Percentiles rank a stretch among this genome's conserved stretches.
phyloP scores from a whole-genome alignment of 2,113 vertebrate species.

The Notechis scutatus region DNA sequence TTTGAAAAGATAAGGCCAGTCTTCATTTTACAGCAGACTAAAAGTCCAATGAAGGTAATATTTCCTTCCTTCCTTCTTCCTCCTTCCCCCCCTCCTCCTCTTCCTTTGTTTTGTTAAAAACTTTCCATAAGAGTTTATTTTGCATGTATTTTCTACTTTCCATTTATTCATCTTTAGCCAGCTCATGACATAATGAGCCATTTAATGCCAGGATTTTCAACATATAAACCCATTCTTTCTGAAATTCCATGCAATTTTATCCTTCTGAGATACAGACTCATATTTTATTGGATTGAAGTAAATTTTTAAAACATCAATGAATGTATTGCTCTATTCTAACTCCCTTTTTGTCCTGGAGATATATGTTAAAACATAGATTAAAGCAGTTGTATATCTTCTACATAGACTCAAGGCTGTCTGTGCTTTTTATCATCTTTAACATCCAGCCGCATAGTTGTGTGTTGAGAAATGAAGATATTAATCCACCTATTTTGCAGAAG shows the following conservation, averaged over 20 bases:
- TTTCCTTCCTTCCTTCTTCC: background rate
- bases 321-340: constrained; percentile 14
- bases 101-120: background rate
- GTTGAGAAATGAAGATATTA: constrained; percentile 48
- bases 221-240: background rate
- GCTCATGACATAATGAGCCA: background rate
- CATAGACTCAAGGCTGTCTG: constrained; percentile 26
- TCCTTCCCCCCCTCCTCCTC: no score
- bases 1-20: background rate
- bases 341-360: background rate
- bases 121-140: background rate
- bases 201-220: background rate
- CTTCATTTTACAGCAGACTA: background rate
- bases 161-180: background rate
- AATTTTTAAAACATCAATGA: background rate
- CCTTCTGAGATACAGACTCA: background rate
- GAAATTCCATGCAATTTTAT: background rate
- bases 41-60: background rate
- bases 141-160: background rate
- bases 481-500: constrained; percentile 44
- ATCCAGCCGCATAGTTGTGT: constrained; percentile 48
- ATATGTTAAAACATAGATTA: background rate
- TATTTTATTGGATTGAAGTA: background rate
- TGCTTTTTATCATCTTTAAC: constrained; percentile 22
- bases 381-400: constrained; percentile 53